A percentile compares a stretch with the other conserved stretches of the same genome.
Conservation (phyloP, 2,113 vertebrate species). For the Polypterus senegalus region DNA sequence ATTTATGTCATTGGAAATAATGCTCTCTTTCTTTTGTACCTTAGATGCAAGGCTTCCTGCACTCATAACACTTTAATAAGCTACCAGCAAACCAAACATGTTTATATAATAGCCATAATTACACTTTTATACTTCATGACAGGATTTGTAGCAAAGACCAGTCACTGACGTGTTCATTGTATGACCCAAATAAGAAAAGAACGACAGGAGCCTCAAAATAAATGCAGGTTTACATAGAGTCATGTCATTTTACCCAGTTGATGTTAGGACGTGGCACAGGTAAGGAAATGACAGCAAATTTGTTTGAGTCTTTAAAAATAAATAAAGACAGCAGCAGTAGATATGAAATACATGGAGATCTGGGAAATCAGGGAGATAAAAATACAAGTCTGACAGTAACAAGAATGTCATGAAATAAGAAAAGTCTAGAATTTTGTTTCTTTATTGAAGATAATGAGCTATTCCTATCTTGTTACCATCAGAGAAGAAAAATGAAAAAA, state of each 20-base stretch:
- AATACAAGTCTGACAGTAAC: not conserved
- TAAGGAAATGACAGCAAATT: not conserved
- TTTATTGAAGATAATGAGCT: not conserved
- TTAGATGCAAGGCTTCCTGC: conserved; percentile 48
- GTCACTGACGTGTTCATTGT: not conserved
- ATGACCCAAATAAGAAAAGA: conserved; percentile 1
- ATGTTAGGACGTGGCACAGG: not conserved
- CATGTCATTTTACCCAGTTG: not conserved
- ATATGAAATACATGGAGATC: not conserved
- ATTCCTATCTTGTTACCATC: not conserved
- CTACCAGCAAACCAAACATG: conserved; percentile 33
- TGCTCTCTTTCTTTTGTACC: conserved; percentile 30
- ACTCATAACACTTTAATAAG: conserved; percentile 41
- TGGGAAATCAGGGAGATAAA: not conserved
- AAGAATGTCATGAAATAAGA: not conserved
- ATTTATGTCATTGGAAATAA: conserved; percentile 50
- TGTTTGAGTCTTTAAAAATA: not conserved
- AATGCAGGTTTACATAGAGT: not conserved
- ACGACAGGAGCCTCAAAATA: not conserved
- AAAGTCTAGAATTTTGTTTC: not conserved
- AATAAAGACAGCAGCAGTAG: not conserved
- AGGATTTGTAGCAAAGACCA: conserved; percentile 13
- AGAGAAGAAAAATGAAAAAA: no score
- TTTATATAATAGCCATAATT: conserved; percentile 33
- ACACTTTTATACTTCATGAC: conserved; percentile 12